These are phyloP conservation scores for Chrysolina americana DNA, from an alignment of 2,888 invertebrate genomes.

Conservation along the genomic window DNA sequence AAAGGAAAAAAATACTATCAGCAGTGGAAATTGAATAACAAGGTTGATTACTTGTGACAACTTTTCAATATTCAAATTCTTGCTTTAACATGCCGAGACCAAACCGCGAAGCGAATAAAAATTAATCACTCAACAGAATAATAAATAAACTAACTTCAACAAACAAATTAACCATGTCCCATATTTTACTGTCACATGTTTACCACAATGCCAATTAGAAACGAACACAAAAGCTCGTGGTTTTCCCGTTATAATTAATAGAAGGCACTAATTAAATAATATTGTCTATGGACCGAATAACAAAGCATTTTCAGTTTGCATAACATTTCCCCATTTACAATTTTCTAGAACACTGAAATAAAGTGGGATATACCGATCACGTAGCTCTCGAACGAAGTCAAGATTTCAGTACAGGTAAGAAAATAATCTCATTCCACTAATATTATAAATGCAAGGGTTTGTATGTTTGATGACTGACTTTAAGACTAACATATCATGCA, in stretches of 20 bases:
- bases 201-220: constrained; percentile 16
- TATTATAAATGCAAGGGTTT: no score
- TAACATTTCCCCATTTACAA: constrained; percentile 4
- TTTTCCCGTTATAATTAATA: constrained; percentile 22
- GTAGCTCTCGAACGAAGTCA: neutral
- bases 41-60: neutral
- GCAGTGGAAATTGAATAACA: neutral
- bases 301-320: constrained; percentile 13
- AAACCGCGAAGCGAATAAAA: constrained; percentile 9
- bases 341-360: neutral
- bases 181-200: constrained; percentile 22
- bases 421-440: no score
- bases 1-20: neutral
- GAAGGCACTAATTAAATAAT: constrained; percentile 23
- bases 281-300: neutral
- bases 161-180: constrained; percentile 12
- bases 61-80: neutral
- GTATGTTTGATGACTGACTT: no score
- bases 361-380: neutral
- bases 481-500: no score
- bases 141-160: constrained; percentile 12
- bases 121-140: constrained; percentile 13
- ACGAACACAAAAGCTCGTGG: constrained; percentile 22
- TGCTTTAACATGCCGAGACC: neutral
- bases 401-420: neutral